Evolutionary conservation across 2,113 vertebrate species (phyloP).

Genomic region (Hemicordylus capensis): DNA sequence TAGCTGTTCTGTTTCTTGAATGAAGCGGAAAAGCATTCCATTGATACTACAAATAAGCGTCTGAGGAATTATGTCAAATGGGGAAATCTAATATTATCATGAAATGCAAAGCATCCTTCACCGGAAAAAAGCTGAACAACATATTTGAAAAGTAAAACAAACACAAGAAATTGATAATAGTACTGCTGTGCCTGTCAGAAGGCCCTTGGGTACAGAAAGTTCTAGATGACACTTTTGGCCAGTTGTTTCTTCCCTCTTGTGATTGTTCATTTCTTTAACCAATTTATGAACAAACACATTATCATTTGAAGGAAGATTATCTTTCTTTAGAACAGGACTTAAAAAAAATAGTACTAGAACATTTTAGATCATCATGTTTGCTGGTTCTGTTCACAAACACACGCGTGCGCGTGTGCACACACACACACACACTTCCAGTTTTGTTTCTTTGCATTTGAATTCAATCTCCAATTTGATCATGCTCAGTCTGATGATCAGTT

Average conservation of each 20-base stretch:
- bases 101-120: conserved; percentile 53
- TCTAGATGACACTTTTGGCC: not conserved
- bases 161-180: conserved; percentile 7
- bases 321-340: not conserved
- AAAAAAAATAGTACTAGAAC: not conserved
- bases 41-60: not conserved
- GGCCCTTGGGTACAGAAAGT: conserved; percentile 29
- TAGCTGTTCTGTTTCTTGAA: conserved; percentile 13
- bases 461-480: not conserved
- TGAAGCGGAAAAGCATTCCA: conserved; percentile 48
- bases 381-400: not conserved
- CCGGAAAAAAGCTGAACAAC: conserved; percentile 37
- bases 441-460: not conserved
- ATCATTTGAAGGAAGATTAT: not conserved
- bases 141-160: conserved; percentile 32
- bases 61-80: conserved; percentile 60
- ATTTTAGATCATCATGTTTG: not conserved
- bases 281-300: too few relatives aligned
- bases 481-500: not conserved
- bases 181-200: not conserved
- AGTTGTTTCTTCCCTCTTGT: conserved; percentile 10
- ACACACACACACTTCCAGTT: not conserved
- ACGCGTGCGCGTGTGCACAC: too few relatives aligned
- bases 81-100: conserved; percentile 62
- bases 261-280: too few relatives aligned